Evolutionary conservation across 1,140 invertebrate genomes (phyloP).

Genomic region (Charaxes varanes): DNA sequence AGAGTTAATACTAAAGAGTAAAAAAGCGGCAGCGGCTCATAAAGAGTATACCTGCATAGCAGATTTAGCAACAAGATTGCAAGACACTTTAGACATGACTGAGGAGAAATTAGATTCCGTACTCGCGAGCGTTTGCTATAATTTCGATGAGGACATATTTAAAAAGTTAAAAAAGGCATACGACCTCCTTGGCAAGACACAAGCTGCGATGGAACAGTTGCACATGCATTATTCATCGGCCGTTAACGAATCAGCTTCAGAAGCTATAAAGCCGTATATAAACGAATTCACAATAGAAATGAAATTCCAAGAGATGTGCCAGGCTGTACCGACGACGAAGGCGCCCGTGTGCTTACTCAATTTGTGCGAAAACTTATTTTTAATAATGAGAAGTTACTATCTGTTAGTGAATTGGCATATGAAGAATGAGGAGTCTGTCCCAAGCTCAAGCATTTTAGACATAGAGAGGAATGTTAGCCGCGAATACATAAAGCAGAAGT

Average conservation of each 20-base stretch:
- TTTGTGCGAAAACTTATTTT: conserved; percentile 88
- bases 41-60: conserved; percentile 91
- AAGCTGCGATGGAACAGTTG: conserved; percentile 94
- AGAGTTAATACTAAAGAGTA: conserved; percentile 89
- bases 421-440: conserved; percentile 65
- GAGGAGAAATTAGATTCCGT: conserved; percentile 94
- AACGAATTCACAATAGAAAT: conserved; percentile 78
- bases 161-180: conserved; percentile 90
- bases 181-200: conserved; percentile 87
- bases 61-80: conserved; percentile 88
- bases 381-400: conserved; percentile 88
- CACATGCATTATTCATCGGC: conserved; percentile 96
- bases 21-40: conserved; percentile 86
- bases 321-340: conserved; percentile 82
- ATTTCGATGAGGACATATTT: conserved; percentile 84
- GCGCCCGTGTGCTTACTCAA: conserved; percentile 88
- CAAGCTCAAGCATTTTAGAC: conserved; percentile 60
- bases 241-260: conserved; percentile 91
- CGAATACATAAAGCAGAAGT: conserved; percentile 90
- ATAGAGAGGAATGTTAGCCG: conserved; percentile 81
- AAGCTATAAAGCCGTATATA: conserved; percentile 83
- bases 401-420: conserved; percentile 87
- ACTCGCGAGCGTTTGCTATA: conserved; percentile 82
- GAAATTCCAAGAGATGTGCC: conserved; percentile 87
- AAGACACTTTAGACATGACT: conserved; percentile 93